A percentile compares a stretch with the other conserved stretches of the same genome.
phyloP scores from a whole-genome alignment of 2,113 vertebrate genomes.

The Notarius quadriscutis region DNA sequence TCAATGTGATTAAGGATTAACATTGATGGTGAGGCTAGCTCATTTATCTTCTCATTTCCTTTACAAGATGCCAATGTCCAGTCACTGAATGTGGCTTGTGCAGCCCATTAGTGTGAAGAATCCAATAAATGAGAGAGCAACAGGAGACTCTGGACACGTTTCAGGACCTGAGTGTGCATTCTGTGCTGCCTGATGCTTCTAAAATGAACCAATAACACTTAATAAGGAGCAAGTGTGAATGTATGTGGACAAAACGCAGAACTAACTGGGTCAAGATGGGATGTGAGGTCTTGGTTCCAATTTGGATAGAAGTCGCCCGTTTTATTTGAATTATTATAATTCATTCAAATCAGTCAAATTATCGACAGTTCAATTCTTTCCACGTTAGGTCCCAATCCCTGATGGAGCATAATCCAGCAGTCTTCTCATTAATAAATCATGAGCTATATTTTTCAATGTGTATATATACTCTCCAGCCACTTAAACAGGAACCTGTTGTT shows the following conservation, averaged over 20 bases:
- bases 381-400: neutral
- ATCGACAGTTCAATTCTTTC: neutral
- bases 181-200: neutral
- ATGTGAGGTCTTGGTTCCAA: neutral
- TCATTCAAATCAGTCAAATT: neutral
- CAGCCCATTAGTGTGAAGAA: conserved; percentile 25
- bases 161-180: conserved; percentile 33
- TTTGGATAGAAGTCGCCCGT: neutral
- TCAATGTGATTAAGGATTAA: neutral
- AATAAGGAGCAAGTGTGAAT: neutral
- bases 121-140: conserved; percentile 26
- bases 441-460: neutral
- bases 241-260: neutral
- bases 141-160: conserved; percentile 13
- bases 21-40: neutral
- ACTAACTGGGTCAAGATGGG: neutral
- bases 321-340: neutral
- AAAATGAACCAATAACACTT: neutral
- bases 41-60: conserved; percentile 18
- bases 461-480: too few species aligned
- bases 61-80: conserved; percentile 2
- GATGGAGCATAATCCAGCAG: neutral
- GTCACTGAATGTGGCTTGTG: conserved; percentile 7
- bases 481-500: too few species aligned
- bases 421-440: neutral